A percentile compares a stretch with the other conserved stretches of the same genome.
Evolutionary conservation across 1,140 invertebrate genomes (phyloP).

Genomic region (Helicorthomorpha holstii): DNA sequence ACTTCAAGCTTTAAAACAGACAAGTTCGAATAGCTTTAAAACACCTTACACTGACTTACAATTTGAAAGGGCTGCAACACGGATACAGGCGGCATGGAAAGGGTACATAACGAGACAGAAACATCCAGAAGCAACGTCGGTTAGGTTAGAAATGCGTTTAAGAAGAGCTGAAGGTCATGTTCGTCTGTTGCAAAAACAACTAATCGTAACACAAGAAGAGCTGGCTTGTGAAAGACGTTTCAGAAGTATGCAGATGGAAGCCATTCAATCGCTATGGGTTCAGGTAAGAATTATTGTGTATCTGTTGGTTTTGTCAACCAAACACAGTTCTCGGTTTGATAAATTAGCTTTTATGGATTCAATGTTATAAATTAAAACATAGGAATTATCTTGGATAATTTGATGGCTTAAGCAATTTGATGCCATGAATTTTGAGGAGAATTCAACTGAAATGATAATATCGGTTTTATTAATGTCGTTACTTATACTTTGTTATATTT

Average conservation of each 20-base stretch:
- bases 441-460: too few relatives aligned
- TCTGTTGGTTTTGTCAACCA: too few relatives aligned
- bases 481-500: background rate
- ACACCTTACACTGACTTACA: conserved; percentile 12
- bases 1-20: too few relatives aligned
- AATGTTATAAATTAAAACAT: too few relatives aligned
- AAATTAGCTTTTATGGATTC: too few relatives aligned
- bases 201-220: conserved; percentile 60
- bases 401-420: too few relatives aligned
- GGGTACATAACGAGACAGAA: conserved; percentile 65
- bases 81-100: conserved; percentile 73
- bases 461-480: too few relatives aligned
- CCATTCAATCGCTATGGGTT: conserved; percentile 74
- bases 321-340: too few relatives aligned
- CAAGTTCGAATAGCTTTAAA: too few relatives aligned
- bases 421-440: too few relatives aligned
- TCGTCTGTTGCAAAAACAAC: conserved; percentile 54
- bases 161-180: conserved; percentile 69
- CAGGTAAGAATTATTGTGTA: too few relatives aligned
- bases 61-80: conserved; percentile 42
- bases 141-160: conserved; percentile 57
- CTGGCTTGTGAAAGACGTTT: conserved; percentile 69
- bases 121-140: conserved; percentile 49
- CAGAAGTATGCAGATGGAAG: conserved; percentile 72
- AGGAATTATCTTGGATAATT: too few relatives aligned